Base-by-base conservation (phyloP, 1,140 invertebrate genomes). In the Rhagoletis pomonella region DNA sequence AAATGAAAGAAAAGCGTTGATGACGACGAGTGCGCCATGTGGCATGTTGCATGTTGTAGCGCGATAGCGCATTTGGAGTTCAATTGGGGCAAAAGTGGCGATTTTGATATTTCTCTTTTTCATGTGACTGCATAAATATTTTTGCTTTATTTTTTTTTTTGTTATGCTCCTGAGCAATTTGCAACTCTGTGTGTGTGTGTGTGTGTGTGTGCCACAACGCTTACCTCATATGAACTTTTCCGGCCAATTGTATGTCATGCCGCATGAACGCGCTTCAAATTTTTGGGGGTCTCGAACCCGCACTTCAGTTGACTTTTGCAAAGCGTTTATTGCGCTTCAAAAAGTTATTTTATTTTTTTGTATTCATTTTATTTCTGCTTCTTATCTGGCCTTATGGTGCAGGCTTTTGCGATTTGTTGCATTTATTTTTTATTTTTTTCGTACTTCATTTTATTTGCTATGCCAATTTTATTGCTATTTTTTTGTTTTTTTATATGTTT, bases 271-370 rank as follows among this genome's bases (percentile, higher is more conserved):
- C 47, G 69, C 69, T 55, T n/a, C 69, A 55, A n/a, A 81, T 19
- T 55, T 81, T 81, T 81, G 73, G 73, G 73, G 73, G 73, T 81
- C 73, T 81, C 73, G 73, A 81, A 81, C 50, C 42, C 14, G 73
- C 73, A 81, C 3, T 55, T 39, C 69, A 4, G 4, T 6, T 47
- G 1, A 77, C 69, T n/a, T 19, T 81, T 55, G n/a, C 29, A n/a
- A 29, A 9, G 19, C 29, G 29, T 7, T 67, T 67, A 9, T 67
- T 67, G 64, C 4, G n/a, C n/a, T 67, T 67, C 29, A 4, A 39
- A 62, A 39, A n/a, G 19, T 29, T 67, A 10, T 39, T 29, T n/a
- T 29, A 67, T 29, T n/a, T 67, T 29, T 67, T 67, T 67, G 6
- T 29, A 67, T 9, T 39, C n/a, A n/a, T n/a, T 67, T 67, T 67